Evolutionary conservation across 2,113 vertebrate genomes (phyloP).

Genomic region (Anas platyrhynchos): DNA sequence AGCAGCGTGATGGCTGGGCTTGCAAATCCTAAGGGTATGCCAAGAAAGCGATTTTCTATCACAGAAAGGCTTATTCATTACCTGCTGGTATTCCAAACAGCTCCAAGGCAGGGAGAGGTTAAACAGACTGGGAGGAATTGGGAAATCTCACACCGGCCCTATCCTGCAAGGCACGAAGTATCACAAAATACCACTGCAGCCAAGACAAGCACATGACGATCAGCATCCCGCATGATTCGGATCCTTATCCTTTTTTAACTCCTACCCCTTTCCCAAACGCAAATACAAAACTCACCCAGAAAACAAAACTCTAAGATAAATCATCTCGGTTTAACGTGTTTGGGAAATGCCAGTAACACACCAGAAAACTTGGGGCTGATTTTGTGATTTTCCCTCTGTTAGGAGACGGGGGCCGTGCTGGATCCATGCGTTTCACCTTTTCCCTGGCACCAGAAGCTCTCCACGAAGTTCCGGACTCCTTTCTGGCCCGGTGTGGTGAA

Average conservation of each 20-base stretch:
- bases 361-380: neutral
- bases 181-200: neutral
- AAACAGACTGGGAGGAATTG: neutral
- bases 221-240: neutral
- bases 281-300: neutral
- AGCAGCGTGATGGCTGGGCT: neutral
- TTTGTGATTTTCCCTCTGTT: neutral
- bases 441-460: neutral
- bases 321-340: neutral
- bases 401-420: fast-evolving
- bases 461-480: neutral
- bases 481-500: neutral
- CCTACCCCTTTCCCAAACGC: neutral
- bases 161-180: conserved; percentile 2
- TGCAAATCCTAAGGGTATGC: neutral
- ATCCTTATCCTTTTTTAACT: neutral
- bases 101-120: conserved; percentile 23
- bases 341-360: neutral
- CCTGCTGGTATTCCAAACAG: neutral
- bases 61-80: conserved; percentile 47
- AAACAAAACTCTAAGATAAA: neutral
- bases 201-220: neutral
- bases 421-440: neutral
- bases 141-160: neutral
- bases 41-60: conserved; percentile 22